Evolutionary conservation across 2,888 invertebrate genomes (phyloP), one percentile per base, ranked within the genome.

Genomic region (Glaucopsyche alexis): DNA sequence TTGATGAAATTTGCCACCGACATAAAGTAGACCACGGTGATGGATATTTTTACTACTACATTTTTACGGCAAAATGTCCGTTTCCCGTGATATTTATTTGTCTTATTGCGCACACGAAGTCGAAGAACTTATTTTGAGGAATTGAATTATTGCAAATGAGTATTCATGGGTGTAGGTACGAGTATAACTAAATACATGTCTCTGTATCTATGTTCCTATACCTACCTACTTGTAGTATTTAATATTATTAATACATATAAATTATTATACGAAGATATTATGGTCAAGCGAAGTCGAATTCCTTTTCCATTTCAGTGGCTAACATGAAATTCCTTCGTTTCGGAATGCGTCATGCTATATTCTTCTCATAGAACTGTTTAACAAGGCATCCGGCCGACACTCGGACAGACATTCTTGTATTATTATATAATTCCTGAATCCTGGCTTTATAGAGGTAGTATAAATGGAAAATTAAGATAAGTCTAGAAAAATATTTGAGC

Each of bases 241-340:
- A 42, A 42, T 42, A 42, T 7, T 1, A n/a, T 50, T 16, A 50
- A n/a, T n/a, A 11, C 52, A 13, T 52, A 55, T 55, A 55, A 13
- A 47, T 47, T 9, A 60, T 11, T 60, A 7, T 60, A 55, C 11
- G 60, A 38, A 60, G 60, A 60, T 19, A 55, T 8, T 13, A 60
- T 60, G 60, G 60, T 60, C 29, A 55, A 29, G 60, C 29, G 29
- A 49, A 47, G 29, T 69, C 19, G 69, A 29, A 69, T 49, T 69
- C 69, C 69, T 19, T 49, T 69, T 69, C 29, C 69, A 69, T 45
- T 69, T 69, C 49, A 7, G 38, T n/a, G 47, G 69, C 69, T 69
- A 29, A 69, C 69, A 49, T 29, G 49, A 14, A 69, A 69, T 69
- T 49, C 49, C 69, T 49, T 16, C 47, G 29, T 49, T 19, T 14